Evolutionary conservation across 2,797 vertebrate genomes (phyloP), one percentile per base, ranked within the genome.

Genomic region (Podarcis siculus): DNA sequence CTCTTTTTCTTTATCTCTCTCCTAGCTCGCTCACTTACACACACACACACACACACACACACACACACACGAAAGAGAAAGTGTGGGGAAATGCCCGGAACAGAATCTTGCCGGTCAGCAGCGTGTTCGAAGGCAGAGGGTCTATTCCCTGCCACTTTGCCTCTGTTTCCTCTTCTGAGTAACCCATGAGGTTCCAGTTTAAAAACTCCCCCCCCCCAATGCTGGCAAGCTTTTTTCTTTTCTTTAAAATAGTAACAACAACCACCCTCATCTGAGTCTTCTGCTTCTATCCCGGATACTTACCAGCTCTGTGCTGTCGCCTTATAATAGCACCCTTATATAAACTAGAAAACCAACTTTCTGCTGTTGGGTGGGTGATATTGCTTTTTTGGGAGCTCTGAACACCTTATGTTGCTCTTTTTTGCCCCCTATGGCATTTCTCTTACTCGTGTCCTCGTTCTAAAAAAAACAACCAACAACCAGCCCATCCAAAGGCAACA

Each of bases 371-470:
- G 10, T 2, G 4, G 5, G 5, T 23, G 17, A 19, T 23, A 2
- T 23, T 64, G 17, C 27, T 32, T 23, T 39, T 25, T 2, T 1
- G 72, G 15, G 55, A 64, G 8, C 64, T 42, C 49, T 10, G 15
- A 23, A 3, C 12, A 4, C 37, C 12, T 78, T 17, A 3, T 35
- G n/a, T 35, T 32, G n/a, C 6, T 64, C 17, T 64, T 64, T 64
- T 71, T 8, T 49, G 13, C 32, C 2, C 49, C 37, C 61, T 64
- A 90, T 89, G 85, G 8, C 27, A n/a, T 27, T 55, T 92, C 90
- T 55, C n/a, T n/a, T 86, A 87, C 88, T 91, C 92, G 12, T 4
- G 73, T 72, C 32, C 32, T 86, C 10, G 3, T 23, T 9, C 75
- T 78, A 61, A 21, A 76, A 75, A 75, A 27, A 32, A 3, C 5